Base-by-base conservation (phyloP, 2,113 vertebrate species). In the Triplophysa tibetana region DNA sequence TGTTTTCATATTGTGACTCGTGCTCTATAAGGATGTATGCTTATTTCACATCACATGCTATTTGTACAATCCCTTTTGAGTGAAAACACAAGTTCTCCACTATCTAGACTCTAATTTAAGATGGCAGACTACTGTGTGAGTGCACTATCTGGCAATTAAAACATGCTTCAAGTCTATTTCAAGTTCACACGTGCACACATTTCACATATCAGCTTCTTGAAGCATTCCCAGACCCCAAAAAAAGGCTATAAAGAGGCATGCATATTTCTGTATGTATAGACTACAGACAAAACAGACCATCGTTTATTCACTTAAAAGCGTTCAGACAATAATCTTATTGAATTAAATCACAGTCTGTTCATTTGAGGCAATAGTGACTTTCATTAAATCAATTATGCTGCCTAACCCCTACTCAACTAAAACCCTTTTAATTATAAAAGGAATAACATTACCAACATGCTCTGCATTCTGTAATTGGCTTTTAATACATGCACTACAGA, bases 261-360 rank as follows among this genome's bases (percentile, higher is more conserved):
- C 13, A 29, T 24, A 9, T 21, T 70, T 21, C 45, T 29, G 50
- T 4, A 56, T 33, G 17, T 38, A 52, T 38, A 58, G 19, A 61
- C 33, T 75, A 11, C n/a, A 61, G 12, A 73, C 52, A 41, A 62
- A 24, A 17, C 33, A 62, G 21, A 74, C 38, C 9, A 10, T 9
- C 56, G 19, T n/a, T 62, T 45, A 75, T 62, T 75, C 2, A 24
- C 38, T 61, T 75, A 23, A 11, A 75, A 48, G 21, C 12, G 62
- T 12, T n/a, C 13, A 73, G 70, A 60, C 11, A 23, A 60, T 13
- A 73, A 58, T 61, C 13, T 21, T 23, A 7, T 62, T 62, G 61
- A 26, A 75, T 23, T 60, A 3, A 61, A 75, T 75, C 58, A 24
- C 14, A 75, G 38, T 16, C 58, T 62, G 16, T 62, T 61, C 2